Conservation (phyloP, 2,113 vertebrate genomes). For the Ptilonorhynchus violaceus region DNA sequence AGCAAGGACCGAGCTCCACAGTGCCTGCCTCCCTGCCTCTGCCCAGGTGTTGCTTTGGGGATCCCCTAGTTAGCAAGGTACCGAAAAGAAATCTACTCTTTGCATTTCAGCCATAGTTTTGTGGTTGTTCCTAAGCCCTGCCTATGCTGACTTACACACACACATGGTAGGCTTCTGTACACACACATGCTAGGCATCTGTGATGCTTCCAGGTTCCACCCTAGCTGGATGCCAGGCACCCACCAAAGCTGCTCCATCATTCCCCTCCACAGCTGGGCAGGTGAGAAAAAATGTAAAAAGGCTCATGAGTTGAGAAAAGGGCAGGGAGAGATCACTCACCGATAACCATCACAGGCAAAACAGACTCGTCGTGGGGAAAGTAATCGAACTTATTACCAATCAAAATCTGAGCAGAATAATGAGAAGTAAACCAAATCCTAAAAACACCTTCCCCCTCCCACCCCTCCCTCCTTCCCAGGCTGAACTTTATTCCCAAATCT, state of each 20-base stretch:
- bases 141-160: neutral
- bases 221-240: neutral
- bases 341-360: neutral
- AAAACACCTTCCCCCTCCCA: neutral
- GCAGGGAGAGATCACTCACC: neutral
- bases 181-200: neutral
- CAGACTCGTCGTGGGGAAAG: neutral
- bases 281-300: neutral
- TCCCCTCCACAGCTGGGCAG: neutral
- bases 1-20: neutral
- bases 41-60: neutral
- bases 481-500: neutral
- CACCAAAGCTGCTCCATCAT: neutral
- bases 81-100: neutral
- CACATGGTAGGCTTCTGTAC: too few species aligned
- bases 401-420: neutral
- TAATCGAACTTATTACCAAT: neutral
- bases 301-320: neutral
- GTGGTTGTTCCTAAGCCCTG: neutral
- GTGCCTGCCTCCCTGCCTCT: neutral
- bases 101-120: neutral
- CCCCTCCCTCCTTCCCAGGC: neutral
- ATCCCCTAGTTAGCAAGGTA: neutral
- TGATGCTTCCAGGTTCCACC: neutral
- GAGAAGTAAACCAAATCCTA: neutral